Evolutionary conservation across 2,113 vertebrate genomes (phyloP), one percentile per base, ranked within the genome.

Genomic region (Arothron firmamentum): DNA sequence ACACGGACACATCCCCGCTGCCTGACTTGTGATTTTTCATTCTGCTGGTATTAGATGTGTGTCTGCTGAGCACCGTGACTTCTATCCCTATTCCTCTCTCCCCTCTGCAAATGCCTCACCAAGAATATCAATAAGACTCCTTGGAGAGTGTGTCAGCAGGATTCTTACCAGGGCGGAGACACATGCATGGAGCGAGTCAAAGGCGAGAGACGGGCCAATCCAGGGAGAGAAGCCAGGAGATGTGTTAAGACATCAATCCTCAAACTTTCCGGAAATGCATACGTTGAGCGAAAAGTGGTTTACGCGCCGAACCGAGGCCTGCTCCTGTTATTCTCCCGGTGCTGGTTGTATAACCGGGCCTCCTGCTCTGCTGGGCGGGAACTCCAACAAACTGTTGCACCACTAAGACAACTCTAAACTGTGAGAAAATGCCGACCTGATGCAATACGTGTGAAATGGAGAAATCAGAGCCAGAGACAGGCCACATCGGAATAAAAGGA

Each of bases 51-150:
- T 65, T 72, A 63, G 70, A 48, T 54, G 59, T 23, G 62, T 14
- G 18, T 78, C 67, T 76, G 59, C 70, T 62, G 72, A n/a, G 14
- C 23, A 72, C 77, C 71, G 76, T 77, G 73, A 84, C 85, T 85
- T 82, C 85, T 77, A 73, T 65, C 66, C 66, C 59, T 28, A 28
- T 19, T 64, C 41, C 69, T 15, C 41, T 45, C 70, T 15, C 67
- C 25, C 28, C 75, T 62, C 75, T 71, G 71, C 82, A 5, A 79
- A 75, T 60, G 84, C 67, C 77, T 81, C 83, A 82, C 70, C 41
- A 75, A 79, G 86, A 84, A 89, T 88, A 88, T 82, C 86, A 88
- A 86, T 88, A 79, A 79, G 85, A 87, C 77, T 81, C 86, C 80
- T 87, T 73, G 53, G 86, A 88, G 84, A 78, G 81, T 28, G 77